These are phyloP conservation scores for Rhamnusium bicolor DNA, from an alignment of 2,888 invertebrate genomes.

Conservation along the genomic window DNA sequence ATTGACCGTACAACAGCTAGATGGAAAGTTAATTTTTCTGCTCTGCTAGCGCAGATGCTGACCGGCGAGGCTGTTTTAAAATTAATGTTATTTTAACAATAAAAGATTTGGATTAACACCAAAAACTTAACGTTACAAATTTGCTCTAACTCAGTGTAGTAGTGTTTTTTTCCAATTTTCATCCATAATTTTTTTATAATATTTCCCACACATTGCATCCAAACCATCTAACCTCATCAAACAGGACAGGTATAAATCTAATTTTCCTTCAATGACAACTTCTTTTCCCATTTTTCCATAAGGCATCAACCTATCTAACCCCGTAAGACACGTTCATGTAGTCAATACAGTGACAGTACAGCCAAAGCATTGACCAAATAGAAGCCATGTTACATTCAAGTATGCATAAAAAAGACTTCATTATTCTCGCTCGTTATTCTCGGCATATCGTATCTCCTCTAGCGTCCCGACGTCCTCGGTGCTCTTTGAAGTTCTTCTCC, in stretches of 20 bases:
- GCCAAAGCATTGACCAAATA: background rate
- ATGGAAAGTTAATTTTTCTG: too few relatives aligned
- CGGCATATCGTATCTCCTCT: slow-evolving; percentile 48
- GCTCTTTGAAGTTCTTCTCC: slow-evolving; percentile 54
- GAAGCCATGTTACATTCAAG: slow-evolving; percentile 45
- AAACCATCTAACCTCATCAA: too few relatives aligned
- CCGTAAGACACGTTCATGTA: background rate
- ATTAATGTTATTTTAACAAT: too few relatives aligned
- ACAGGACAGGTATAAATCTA: background rate
- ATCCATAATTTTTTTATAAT: too few relatives aligned
- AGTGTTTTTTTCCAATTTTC: too few relatives aligned
- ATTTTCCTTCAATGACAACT: background rate
- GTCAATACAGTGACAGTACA: background rate
- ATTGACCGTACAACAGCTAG: too few relatives aligned
- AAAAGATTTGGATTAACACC: too few relatives aligned
- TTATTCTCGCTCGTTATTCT: slow-evolving; percentile 61
- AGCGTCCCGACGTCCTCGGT: slow-evolving; percentile 30
- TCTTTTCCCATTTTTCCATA: background rate
- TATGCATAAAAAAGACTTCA: slow-evolving; percentile 63
- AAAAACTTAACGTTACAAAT: too few relatives aligned
- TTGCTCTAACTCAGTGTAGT: too few relatives aligned
- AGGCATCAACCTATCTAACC: background rate
- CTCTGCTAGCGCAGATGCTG: too few relatives aligned
- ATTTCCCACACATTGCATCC: too few relatives aligned
- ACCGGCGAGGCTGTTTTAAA: too few relatives aligned